These are phyloP conservation scores for Eumaeus atala DNA, from an alignment of 1,140 invertebrate species.

Conservation along the genomic window DNA sequence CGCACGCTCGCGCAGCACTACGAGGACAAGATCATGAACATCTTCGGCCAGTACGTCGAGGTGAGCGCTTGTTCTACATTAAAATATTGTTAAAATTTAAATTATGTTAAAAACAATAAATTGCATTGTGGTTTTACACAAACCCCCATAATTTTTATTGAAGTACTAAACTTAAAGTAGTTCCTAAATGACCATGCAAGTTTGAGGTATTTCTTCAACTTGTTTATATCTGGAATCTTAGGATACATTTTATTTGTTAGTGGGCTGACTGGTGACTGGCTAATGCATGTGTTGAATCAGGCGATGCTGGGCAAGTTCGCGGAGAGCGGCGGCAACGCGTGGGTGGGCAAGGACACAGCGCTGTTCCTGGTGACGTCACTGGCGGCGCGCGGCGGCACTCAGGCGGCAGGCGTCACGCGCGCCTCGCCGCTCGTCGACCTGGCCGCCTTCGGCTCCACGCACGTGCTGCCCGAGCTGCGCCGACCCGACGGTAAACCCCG, in stretches of 20 bases:
- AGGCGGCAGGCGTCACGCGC: slow-evolving; percentile 92
- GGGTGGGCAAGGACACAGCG: slow-evolving; percentile 96
- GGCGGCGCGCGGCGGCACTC: slow-evolving; percentile 92
- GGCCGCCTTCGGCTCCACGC: slow-evolving; percentile 87
- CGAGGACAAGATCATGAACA: slow-evolving; percentile 93
- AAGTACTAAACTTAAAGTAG: too few species aligned
- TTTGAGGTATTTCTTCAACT: too few species aligned
- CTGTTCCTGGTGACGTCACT: slow-evolving; percentile 96
- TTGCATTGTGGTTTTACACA: too few species aligned
- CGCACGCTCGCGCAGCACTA: slow-evolving; percentile 91
- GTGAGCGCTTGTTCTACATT: slow-evolving; percentile 28
- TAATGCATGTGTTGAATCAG: too few species aligned
- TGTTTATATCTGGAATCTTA: too few species aligned
- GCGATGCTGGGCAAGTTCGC: slow-evolving; percentile 87
- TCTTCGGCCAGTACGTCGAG: slow-evolving; percentile 89
- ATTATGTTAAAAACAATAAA: too few species aligned
- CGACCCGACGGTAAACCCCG: slow-evolving; percentile 82
- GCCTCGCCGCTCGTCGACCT: slow-evolving; percentile 92
- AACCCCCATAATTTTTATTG: too few species aligned
- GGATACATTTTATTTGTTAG: too few species aligned
- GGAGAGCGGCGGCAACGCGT: slow-evolving; percentile 82
- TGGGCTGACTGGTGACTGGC: too few species aligned
- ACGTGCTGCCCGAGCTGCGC: slow-evolving; percentile 90
- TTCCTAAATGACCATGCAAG: too few species aligned
- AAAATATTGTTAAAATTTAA: too few species aligned